Conservation (phyloP, 2,888 invertebrate genomes). For the Endomychus coccineus region DNA sequence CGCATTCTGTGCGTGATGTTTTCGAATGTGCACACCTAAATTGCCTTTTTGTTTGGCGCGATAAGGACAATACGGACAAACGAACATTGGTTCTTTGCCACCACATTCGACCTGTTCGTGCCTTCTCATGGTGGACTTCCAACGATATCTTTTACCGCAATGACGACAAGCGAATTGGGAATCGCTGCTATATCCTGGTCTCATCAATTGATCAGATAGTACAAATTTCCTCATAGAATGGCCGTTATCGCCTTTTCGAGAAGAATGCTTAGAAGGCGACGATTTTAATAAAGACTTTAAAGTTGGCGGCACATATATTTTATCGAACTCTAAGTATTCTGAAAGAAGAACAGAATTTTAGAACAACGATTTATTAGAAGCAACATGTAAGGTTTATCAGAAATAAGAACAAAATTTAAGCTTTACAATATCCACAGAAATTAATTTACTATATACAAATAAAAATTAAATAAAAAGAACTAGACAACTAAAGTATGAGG, state of each 20-base stretch:
- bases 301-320: constrained; percentile 42
- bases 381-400: no score
- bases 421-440: no score
- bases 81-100: constrained; percentile 74
- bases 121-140: constrained; percentile 67
- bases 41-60: constrained; percentile 77
- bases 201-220: constrained; percentile 26
- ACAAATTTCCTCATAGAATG: constrained; percentile 29
- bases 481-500: not conserved
- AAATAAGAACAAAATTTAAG: no score
- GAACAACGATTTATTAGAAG: not conserved
- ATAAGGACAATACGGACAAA: constrained; percentile 74
- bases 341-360: constrained; percentile 15
- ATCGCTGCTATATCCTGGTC: constrained; percentile 45
- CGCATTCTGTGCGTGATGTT: constrained; percentile 52
- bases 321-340: constrained; percentile 29
- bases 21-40: constrained; percentile 71
- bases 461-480: not conserved
- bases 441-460: constrained; percentile 1
- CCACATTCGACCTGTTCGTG: constrained; percentile 79
- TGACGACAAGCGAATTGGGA: constrained; percentile 70
- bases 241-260: constrained; percentile 22
- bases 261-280: constrained; percentile 17
- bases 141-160: constrained; percentile 78
- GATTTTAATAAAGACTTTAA: constrained; percentile 27